phyloP scores from a whole-genome alignment of 2,888 invertebrate species.

The Trichopoda pennipes region DNA sequence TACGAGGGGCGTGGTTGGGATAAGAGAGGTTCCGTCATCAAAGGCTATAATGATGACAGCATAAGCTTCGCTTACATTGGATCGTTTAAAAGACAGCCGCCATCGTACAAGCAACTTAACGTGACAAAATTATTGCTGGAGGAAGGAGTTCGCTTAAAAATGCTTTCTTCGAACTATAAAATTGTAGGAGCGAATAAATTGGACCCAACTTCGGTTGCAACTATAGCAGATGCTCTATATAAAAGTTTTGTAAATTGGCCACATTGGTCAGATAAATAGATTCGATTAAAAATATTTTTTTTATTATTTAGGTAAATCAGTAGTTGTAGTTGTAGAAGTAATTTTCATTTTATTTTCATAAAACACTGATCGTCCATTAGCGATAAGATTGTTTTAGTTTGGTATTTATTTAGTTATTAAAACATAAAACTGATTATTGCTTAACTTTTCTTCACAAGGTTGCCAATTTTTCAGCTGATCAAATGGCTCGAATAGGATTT shows the following conservation, averaged over 20 bases:
- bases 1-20: constrained; percentile 90
- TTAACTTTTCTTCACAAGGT: too few species aligned
- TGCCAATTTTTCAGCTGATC: too few species aligned
- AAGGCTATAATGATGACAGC: constrained; percentile 85
- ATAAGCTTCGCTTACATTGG: constrained; percentile 89
- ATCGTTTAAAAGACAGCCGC: constrained; percentile 84
- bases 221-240: constrained; percentile 86
- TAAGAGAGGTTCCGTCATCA: constrained; percentile 86
- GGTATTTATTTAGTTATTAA: too few species aligned
- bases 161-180: constrained; percentile 85
- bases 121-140: constrained; percentile 85
- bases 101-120: constrained; percentile 82
- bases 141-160: constrained; percentile 84
- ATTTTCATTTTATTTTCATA: too few species aligned
- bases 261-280: constrained; percentile 81
- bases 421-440: too few species aligned
- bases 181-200: constrained; percentile 87
- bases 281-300: neutral
- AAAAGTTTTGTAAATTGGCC: constrained; percentile 86
- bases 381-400: too few species aligned
- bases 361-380: too few species aligned
- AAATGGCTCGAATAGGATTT: too few species aligned
- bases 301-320: neutral
- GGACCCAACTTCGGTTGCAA: constrained; percentile 83
- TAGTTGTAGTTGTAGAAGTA: too few species aligned